These are phyloP conservation scores for Neuroterus valhalla DNA, from an alignment of 1,140 invertebrate genomes.

Conservation along the genomic window DNA sequence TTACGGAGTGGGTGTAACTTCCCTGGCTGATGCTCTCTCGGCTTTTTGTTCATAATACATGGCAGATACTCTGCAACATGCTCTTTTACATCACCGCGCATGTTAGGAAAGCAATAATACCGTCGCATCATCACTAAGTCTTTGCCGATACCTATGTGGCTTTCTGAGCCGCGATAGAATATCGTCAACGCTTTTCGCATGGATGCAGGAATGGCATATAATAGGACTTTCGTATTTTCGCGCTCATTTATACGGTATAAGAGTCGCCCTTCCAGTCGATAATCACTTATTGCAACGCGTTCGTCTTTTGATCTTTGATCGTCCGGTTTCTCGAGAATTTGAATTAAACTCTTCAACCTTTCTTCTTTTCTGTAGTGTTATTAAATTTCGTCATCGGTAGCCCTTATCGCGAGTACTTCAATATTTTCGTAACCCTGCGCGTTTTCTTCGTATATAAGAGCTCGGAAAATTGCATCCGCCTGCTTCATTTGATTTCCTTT, in stretches of 20 bases:
- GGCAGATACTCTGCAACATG: slow-evolving; percentile 33
- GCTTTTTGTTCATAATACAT: slow-evolving; percentile 40
- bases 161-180: slow-evolving; percentile 38
- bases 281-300: too few relatives aligned
- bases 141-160: slow-evolving; percentile 42
- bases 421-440: too few relatives aligned
- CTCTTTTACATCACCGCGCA: slow-evolving; percentile 35
- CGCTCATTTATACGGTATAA: slow-evolving; percentile 32
- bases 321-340: too few relatives aligned
- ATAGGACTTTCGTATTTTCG: slow-evolving; percentile 11
- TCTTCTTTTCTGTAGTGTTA: slow-evolving; percentile 13
- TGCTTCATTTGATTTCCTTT: too few relatives aligned
- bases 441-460: too few relatives aligned
- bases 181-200: slow-evolving; percentile 41
- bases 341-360: too few relatives aligned
- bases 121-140: slow-evolving; percentile 9
- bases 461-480: too few relatives aligned
- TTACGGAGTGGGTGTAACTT: slow-evolving; percentile 38
- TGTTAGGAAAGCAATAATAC: slow-evolving; percentile 44
- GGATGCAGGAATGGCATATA: slow-evolving; percentile 34
- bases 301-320: too few relatives aligned
- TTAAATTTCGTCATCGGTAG: slow-evolving; percentile 6
- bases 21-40: slow-evolving; percentile 5
- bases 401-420: not conserved
- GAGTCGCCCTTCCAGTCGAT: too few relatives aligned